phyloP scores from a whole-genome alignment of 2,888 invertebrate genomes.

The Drosophila mimica region DNA sequence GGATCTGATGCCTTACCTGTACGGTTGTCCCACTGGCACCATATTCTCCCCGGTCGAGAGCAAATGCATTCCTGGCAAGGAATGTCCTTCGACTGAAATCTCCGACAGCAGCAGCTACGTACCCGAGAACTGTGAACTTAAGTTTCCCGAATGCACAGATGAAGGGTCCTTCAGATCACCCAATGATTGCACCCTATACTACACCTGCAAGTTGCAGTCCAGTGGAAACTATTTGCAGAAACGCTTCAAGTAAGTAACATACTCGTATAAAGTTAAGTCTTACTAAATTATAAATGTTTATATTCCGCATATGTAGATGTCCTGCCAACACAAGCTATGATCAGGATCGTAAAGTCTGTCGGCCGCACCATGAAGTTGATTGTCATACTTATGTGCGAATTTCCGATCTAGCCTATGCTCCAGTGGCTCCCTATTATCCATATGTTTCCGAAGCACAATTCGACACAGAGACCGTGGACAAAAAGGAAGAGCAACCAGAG shows the following conservation, averaged over 20 bases:
- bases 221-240: conserved; percentile 83
- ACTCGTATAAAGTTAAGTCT: neutral
- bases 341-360: conserved; percentile 57
- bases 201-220: conserved; percentile 82
- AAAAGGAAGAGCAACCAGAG: neutral
- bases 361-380: conserved; percentile 63
- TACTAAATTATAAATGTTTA: neutral
- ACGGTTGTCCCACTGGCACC: conserved; percentile 80
- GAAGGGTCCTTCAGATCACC: conserved; percentile 83
- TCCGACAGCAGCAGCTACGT: conserved; percentile 71
- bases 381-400: conserved; percentile 62
- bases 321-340: conserved; percentile 75
- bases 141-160: conserved; percentile 83
- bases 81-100: conserved; percentile 81
- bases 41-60: conserved; percentile 77
- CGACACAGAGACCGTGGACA: conserved; percentile 36
- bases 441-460: conserved; percentile 28
- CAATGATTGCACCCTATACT: conserved; percentile 84
- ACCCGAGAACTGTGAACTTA: conserved; percentile 75
- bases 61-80: conserved; percentile 78
- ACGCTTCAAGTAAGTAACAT: conserved; percentile 77
- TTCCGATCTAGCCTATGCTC: conserved; percentile 62
- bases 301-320: conserved; percentile 60
- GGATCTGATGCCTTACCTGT: conserved; percentile 70
- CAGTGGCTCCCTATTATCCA: conserved; percentile 41